Evolutionary conservation across 2,113 vertebrate species (phyloP).

Genomic region (Crotalus viridis): DNA sequence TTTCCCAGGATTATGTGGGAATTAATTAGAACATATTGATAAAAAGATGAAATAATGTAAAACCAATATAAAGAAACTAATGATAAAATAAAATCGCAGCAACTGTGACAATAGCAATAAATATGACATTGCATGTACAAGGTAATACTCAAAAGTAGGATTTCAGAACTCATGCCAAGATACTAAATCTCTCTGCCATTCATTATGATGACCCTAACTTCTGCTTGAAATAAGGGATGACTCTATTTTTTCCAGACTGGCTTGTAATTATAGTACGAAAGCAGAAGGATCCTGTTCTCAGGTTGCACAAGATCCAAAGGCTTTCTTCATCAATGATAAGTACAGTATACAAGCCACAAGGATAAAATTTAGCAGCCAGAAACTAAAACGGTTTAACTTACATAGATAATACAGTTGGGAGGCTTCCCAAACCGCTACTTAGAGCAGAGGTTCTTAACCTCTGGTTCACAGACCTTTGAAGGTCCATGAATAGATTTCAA

Average conservation of each 20-base stretch:
- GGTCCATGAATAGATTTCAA: neutral
- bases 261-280: neutral
- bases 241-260: neutral
- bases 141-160: neutral
- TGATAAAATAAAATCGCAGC: neutral
- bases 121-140: neutral
- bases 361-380: neutral
- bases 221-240: neutral
- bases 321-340: neutral
- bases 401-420: neutral
- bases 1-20: neutral
- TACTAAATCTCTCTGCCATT: neutral
- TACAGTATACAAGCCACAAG: neutral
- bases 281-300: neutral
- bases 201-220: neutral
- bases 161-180: neutral
- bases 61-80: neutral
- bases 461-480: neutral
- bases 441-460: neutral
- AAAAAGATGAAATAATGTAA: neutral
- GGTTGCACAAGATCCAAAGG: neutral
- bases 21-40: neutral
- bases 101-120: neutral
- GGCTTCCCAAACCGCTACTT: neutral
- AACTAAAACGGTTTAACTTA: neutral